Percentiles rank a stretch among this genome's conserved stretches.
phyloP scores from a whole-genome alignment of 2,797 vertebrate genomes.

The Eidolon dupreanum region DNA sequence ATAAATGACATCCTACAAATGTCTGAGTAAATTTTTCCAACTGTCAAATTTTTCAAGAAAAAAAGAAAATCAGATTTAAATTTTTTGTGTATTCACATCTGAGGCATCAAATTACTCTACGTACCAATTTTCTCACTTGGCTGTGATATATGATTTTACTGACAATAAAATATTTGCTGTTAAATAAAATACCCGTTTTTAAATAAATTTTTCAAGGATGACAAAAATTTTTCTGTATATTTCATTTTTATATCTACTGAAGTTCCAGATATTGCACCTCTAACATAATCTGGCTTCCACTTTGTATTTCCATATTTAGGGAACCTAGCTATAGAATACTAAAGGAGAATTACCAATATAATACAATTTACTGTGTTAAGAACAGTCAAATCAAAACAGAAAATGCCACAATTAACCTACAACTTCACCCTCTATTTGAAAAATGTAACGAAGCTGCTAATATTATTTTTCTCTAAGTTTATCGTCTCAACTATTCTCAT shows the following conservation, averaged over 20 bases:
- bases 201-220: neutral
- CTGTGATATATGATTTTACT: neutral
- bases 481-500: neutral
- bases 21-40: neutral
- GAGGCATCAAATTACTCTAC: neutral
- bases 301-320: neutral
- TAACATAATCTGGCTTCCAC: neutral
- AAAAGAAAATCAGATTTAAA: slow-evolving; percentile 3
- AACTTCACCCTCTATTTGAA: neutral
- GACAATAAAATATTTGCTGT: neutral
- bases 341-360: neutral
- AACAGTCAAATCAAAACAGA: neutral
- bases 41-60: neutral
- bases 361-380: neutral
- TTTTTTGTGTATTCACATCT: neutral
- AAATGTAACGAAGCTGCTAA: neutral
- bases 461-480: neutral
- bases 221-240: neutral
- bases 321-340: neutral
- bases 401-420: neutral
- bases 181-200: neutral
- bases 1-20: neutral
- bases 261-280: neutral
- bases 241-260: neutral
- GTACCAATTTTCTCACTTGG: neutral